Conservation (phyloP, 1,140 invertebrate genomes). For the Heliconius melpomene region DNA sequence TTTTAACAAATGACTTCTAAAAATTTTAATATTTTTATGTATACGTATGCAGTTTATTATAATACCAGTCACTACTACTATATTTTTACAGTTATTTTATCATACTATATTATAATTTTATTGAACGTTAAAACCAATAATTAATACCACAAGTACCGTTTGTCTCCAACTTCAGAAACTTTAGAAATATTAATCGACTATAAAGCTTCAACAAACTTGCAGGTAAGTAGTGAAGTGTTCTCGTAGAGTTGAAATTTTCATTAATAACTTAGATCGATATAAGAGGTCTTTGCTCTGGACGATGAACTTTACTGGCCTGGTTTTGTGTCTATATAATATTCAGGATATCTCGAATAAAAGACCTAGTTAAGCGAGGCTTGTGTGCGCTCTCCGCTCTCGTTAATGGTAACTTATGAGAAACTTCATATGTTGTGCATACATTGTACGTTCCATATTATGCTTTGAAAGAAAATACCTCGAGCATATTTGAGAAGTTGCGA, state of each 20-base stretch:
- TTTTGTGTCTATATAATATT: constrained; percentile 29
- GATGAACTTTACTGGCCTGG: constrained; percentile 27
- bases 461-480: constrained; percentile 18
- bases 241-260: constrained; percentile 29
- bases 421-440: constrained; percentile 12
- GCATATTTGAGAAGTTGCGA: not conserved
- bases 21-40: no score
- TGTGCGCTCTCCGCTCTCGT: constrained; percentile 7
- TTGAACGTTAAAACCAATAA: not conserved
- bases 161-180: not conserved
- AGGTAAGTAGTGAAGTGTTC: constrained; percentile 21
- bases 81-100: no score
- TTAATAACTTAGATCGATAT: constrained; percentile 27
- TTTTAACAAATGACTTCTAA: no score
- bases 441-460: constrained; percentile 7
- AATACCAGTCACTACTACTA: no score
- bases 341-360: constrained; percentile 27
- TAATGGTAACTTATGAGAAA: constrained; percentile 13
- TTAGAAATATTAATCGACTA: constrained; percentile 1
- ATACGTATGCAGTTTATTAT: no score
- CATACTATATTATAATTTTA: no score
- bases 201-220: not conserved
- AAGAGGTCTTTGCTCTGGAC: constrained; percentile 33
- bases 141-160: not conserved
- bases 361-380: constrained; percentile 22